A percentile compares a stretch with the other conserved stretches of the same genome.
Conservation (phyloP, 1,140 invertebrate species). For the Ephestia elutella region DNA sequence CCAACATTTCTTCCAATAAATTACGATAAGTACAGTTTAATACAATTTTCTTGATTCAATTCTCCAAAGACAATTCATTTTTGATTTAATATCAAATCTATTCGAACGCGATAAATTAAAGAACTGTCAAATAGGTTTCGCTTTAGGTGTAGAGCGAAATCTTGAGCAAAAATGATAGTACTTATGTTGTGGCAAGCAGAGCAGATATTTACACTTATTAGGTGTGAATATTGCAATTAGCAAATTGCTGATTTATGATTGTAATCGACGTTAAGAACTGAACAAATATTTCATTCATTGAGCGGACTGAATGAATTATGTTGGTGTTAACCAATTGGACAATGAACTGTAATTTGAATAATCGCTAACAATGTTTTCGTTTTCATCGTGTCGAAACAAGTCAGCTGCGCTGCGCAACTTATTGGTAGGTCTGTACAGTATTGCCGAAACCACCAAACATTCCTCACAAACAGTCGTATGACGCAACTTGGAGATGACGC, state of each 20-base stretch:
- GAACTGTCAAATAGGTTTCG: too few species aligned
- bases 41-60: too few species aligned
- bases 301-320: background rate
- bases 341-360: background rate
- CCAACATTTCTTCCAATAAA: background rate
- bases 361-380: slow-evolving; percentile 2
- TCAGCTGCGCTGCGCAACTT: too few species aligned
- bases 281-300: background rate
- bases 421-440: background rate
- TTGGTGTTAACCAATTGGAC: background rate
- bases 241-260: background rate
- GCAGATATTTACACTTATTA: too few species aligned
- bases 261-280: background rate
- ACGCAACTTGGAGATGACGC: background rate
- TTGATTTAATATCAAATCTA: too few species aligned
- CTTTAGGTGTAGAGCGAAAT: too few species aligned
- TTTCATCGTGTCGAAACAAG: slow-evolving; percentile 1
- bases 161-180: too few species aligned
- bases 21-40: background rate
- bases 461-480: background rate
- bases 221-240: too few species aligned
- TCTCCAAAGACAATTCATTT: too few species aligned
- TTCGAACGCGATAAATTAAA: too few species aligned
- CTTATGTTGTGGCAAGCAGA: too few species aligned
- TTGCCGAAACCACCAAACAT: background rate